Evolutionary conservation across 2,113 vertebrate genomes (phyloP), one percentile per base, ranked within the genome.

Genomic region (Carollia perspicillata): DNA sequence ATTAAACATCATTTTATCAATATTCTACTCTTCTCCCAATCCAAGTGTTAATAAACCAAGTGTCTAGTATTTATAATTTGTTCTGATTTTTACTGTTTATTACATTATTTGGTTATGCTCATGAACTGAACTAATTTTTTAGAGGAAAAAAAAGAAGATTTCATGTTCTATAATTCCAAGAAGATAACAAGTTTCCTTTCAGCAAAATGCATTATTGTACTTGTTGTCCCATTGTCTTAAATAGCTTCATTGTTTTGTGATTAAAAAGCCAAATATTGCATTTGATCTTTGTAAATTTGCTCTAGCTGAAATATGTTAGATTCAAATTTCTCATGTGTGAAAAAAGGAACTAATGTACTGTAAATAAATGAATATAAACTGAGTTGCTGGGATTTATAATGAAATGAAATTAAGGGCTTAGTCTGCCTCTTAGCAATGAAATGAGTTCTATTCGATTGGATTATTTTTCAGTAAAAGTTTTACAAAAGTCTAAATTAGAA

Each of bases 351-450:
- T 86, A 95, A 89, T 83, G 30, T 90, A 94, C 93, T 89, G 4
- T 95, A 96, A 90, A 95, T 95, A 93, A 97, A 69, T 94, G 72
- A 97, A 95, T 96, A 94, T 89, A 94, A 97, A 93, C 69, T 92
- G 96, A 96, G 55, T 93, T 92, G 63, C 94, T 92, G 84, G 74
- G 40, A 92, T 96, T 94, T 53, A 94, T 97, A 97, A 97, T 95
- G 85, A 89, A 23, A 90, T 85, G 72, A 97, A 97, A 96, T 97
- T 95, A 97, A 97, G 35, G 60, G 93, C 14, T 44, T 80, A 96
- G 49, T 93, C 42, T 81, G 88, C 84, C 81, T 95, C 53, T 96
- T 96, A 87, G 20, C 44, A 86, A 28, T 71, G 69, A 94, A 96
- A 96, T 95, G 69, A 91, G 49, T 93, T 96, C 74, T 89, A 96